Percentiles rank a stretch among this genome's conserved stretches.
Evolutionary conservation across 2,113 vertebrate genomes (phyloP).

Genomic region (Oophaga pumilio): DNA sequence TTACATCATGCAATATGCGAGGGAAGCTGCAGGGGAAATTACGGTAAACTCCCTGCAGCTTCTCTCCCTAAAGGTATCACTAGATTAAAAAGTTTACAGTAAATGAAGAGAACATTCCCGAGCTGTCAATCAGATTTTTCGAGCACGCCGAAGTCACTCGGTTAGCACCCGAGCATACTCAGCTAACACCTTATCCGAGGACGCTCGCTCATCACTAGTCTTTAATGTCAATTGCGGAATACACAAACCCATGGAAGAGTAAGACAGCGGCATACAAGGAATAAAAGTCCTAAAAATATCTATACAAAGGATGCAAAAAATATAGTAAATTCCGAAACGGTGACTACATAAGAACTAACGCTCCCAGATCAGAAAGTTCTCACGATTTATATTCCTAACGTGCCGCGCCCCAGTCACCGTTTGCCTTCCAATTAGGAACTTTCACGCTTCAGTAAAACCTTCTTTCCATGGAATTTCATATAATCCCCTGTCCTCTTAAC

Average conservation of each 20-base stretch:
- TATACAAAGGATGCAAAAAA: neutral
- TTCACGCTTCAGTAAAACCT: neutral
- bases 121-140: too few species aligned
- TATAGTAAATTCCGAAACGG: neutral
- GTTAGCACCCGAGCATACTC: too few species aligned
- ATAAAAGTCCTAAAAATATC: neutral
- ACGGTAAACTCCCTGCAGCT: neutral
- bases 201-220: neutral
- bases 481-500: constrained; percentile 30
- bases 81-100: neutral
- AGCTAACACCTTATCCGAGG: neutral
- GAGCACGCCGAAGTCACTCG: too few species aligned
- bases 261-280: neutral
- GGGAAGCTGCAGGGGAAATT: neutral
- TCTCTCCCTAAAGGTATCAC: neutral
- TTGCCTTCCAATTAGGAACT: constrained; percentile 12
- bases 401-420: neutral
- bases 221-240: neutral
- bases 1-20: neutral
- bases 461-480: constrained; percentile 11
- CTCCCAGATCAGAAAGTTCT: neutral
- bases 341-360: neutral
- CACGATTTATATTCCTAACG: neutral
- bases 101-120: too few species aligned
- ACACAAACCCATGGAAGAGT: neutral